Conservation (phyloP, 2,888 invertebrate genomes). For the Aplocera efformata region DNA sequence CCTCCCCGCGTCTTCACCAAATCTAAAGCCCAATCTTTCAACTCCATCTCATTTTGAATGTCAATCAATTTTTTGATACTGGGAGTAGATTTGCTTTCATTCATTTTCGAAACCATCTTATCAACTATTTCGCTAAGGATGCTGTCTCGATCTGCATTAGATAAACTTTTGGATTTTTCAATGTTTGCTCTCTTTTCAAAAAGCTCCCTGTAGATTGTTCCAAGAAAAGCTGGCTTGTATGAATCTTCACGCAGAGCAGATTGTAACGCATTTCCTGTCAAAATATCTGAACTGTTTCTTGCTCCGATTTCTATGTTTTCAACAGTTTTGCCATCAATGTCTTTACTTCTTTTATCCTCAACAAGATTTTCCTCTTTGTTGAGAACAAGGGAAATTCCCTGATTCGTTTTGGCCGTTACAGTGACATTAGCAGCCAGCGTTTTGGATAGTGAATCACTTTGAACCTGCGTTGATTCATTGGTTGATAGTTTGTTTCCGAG, state of each 20-base stretch:
- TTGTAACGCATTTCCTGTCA: not conserved
- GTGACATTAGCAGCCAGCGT: too few relatives aligned
- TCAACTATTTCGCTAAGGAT: slow-evolving; percentile 19
- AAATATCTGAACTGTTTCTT: slow-evolving; percentile 2
- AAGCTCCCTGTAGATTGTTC: slow-evolving; percentile 25
- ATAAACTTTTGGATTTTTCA: slow-evolving; percentile 16
- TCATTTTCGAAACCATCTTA: slow-evolving; percentile 17
- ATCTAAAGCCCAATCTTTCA: slow-evolving; percentile 15
- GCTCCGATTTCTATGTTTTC: not conserved
- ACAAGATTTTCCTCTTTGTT: slow-evolving; percentile 37
- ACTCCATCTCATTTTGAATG: slow-evolving; percentile 10
- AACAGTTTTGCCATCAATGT: slow-evolving; percentile 5
- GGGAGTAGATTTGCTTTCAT: slow-evolving; percentile 24
- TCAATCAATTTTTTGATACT: slow-evolving; percentile 13
- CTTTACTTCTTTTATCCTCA: slow-evolving; percentile 22
- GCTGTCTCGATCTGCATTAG: slow-evolving; percentile 12
- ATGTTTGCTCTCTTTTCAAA: slow-evolving; percentile 7
- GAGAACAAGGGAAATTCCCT: slow-evolving; percentile 40
- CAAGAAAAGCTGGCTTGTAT: slow-evolving; percentile 23
- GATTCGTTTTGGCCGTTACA: slow-evolving; percentile 8
- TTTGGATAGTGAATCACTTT: slow-evolving; percentile 25
- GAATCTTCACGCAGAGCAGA: slow-evolving; percentile 7
- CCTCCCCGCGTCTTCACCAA: slow-evolving; percentile 1
- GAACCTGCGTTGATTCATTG: slow-evolving; percentile 42
- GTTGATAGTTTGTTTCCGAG: slow-evolving; percentile 35